Evolutionary conservation across 2,888 invertebrate species (phyloP).

Genomic region (Cheilosia variabilis): DNA sequence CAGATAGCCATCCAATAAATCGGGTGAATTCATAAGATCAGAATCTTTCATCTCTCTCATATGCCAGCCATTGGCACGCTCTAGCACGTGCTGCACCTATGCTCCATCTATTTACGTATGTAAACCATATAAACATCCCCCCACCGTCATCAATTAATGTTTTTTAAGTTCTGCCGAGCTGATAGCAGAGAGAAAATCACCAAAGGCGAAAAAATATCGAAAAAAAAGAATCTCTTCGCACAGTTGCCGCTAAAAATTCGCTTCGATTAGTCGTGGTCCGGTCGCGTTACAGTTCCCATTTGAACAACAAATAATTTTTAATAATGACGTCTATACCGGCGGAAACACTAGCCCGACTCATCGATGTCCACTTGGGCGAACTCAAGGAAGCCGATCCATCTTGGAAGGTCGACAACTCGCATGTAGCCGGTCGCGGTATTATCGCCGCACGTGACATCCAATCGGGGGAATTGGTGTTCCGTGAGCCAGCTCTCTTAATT

Average conservation of each 20-base stretch:
- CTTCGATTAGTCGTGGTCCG: conserved; percentile 54
- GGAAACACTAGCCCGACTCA: conserved; percentile 77
- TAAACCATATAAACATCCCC: conserved; percentile 14
- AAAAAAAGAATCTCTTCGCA: conserved; percentile 39
- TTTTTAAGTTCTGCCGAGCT: conserved; percentile 49
- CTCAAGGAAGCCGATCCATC: conserved; percentile 77
- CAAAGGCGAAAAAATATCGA: neutral
- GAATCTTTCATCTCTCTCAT: conserved; percentile 51
- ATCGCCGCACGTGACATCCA: conserved; percentile 87
- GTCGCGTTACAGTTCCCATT: neutral
- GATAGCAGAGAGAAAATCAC: conserved; percentile 49
- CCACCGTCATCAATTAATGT: conserved; percentile 49
- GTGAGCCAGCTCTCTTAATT: conserved; percentile 88
- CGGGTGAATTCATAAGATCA: conserved; percentile 51
- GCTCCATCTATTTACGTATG: conserved; percentile 52
- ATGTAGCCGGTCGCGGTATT: conserved; percentile 89
- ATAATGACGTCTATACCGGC: conserved; percentile 39
- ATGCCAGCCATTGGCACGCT: conserved; percentile 26
- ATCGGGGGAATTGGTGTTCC: conserved; percentile 88
- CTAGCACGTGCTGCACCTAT: conserved; percentile 54
- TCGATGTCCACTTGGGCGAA: conserved; percentile 80
- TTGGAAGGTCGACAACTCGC: conserved; percentile 87
- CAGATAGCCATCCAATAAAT: conserved; percentile 48
- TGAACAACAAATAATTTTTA: neutral
- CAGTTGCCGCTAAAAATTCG: conserved; percentile 60